A percentile compares a stretch with the other conserved stretches of the same genome.
Evolutionary conservation across 2,797 vertebrate species (phyloP).

Genomic region (Peromyscus eremicus): DNA sequence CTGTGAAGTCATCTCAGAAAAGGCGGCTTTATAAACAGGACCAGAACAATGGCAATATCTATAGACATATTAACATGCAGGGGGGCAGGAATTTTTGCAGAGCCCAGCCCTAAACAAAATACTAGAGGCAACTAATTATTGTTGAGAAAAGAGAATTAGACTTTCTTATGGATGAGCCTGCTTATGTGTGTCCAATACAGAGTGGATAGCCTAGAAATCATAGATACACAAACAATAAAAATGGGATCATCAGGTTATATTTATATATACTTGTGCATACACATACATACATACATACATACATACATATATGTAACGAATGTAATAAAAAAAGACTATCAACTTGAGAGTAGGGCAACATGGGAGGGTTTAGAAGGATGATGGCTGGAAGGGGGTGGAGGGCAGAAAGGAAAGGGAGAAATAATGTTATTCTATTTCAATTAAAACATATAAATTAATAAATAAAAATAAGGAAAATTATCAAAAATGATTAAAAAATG

Average conservation of each 20-base stretch:
- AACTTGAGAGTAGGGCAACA: background rate
- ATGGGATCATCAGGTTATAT: background rate
- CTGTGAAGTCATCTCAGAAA: background rate
- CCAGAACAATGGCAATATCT: background rate
- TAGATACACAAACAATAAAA: background rate
- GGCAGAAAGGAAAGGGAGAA: background rate
- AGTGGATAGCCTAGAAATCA: too few species aligned
- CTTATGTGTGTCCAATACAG: background rate
- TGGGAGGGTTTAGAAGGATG: background rate
- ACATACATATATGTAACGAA: background rate
- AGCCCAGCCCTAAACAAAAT: background rate
- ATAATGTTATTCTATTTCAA: background rate
- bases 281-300: background rate
- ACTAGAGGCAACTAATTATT: background rate
- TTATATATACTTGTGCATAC: background rate
- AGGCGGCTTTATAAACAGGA: background rate
- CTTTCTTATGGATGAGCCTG: background rate
- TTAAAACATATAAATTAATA: background rate
- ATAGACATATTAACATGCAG: background rate
- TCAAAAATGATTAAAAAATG: background rate
- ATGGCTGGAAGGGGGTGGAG: background rate
- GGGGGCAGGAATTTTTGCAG: background rate
- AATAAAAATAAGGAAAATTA: background rate
- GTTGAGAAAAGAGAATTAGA: background rate
- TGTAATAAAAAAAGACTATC: background rate